Base-by-base conservation (phyloP, 30 jellyfish, hydroid and myxozoan species). In the Rhopilema esculentum region DNA sequence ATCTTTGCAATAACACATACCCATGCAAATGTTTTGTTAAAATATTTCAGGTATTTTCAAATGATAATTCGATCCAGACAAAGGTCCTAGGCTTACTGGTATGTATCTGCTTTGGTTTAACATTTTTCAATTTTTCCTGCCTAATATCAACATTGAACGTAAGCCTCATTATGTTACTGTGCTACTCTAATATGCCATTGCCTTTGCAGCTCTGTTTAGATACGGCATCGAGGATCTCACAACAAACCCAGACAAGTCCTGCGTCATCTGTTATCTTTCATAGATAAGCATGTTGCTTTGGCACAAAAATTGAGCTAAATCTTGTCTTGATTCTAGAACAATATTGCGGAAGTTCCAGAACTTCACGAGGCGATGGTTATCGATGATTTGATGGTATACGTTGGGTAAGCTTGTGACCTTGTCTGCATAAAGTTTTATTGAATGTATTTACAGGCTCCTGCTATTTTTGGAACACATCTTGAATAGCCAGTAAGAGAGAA, bases 41-140 rank as follows among this genome's bases (percentile, higher is more conserved):
- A 24, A 29, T 26, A 69, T 85, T 84, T 4, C 28, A 92, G 98
- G 72, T 26, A 9, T 92, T 92, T 72, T 40, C 73, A 18, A 83
- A 79, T 27, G 97, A 92, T 72, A 88, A 77, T 63, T 75, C 94
- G 20, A 83, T 92, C 19, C 95, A 86, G 61, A 92, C 98, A 15
- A 92, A 92, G 88, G 97, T 92, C 4, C 93, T 92, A 17, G 98
- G 98, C 16, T 40, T 92, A 22, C 49, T 92, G 85, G 98, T 92
- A 71, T 33, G 97, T 84, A 20, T 63, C 84, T 27, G 49, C 53
- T 17, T 50, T 26, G 71, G 28, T 8, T 19, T 12, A 66, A 27
- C 27, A 66, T 8, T 62, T 8, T 21, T 62, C 51, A 8, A 16
- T 27, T 49, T 22, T 48, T 20, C 18, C 72, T 16, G 15, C 40